Evolutionary conservation across 1,140 invertebrate species (phyloP), one percentile per base, ranked within the genome.

Genomic region (Bathynomus jamesi): DNA sequence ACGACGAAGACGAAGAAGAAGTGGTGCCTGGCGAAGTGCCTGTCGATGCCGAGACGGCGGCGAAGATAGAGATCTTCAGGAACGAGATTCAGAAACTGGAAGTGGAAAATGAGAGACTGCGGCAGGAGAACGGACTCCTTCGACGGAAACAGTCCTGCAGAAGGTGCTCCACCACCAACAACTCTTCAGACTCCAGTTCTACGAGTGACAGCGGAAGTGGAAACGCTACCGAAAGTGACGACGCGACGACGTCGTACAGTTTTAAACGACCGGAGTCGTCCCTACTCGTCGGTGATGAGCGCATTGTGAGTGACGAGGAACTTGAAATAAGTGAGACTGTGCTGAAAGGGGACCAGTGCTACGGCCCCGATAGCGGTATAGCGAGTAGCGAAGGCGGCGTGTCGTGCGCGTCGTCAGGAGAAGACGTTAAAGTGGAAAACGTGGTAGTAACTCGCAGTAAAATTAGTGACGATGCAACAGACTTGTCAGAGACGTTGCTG

Each of bases 31-130:
- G 72, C 17, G 70, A 72, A 24, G 53, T 75, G 21, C 61, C 60
- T 4, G 72, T 74, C 0, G 72, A 76, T 40, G 66, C 70, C 11
- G 79, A 79, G 60, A 75, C 78, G 11, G 68, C 76, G 1, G 78
- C 79, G 68, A 81, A 80, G 66, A 79, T 80, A 53, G 66, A 67
- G 10, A 77, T 80, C 24, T 81, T 80, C 71, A 69, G 78, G 69
- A 69, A 75, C 7, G 79, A 81, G 65, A 80, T 81, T 61, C 73
- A 67, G 69, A 79, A 75, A 53, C 62, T 81, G 60, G 71, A 70
- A 21, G 31, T 71, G 29, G 76, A 78, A 61, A 81, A 81, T 67
- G 62, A 73, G n/a, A 64, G 67, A 5, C 69, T 80, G 32, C 62
- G 67, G 25, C 64, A 71, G 40, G 75, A 79, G 32, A 81, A 80